Conservation (phyloP, 2,797 vertebrate genomes). For the Fistularia commersonii region DNA sequence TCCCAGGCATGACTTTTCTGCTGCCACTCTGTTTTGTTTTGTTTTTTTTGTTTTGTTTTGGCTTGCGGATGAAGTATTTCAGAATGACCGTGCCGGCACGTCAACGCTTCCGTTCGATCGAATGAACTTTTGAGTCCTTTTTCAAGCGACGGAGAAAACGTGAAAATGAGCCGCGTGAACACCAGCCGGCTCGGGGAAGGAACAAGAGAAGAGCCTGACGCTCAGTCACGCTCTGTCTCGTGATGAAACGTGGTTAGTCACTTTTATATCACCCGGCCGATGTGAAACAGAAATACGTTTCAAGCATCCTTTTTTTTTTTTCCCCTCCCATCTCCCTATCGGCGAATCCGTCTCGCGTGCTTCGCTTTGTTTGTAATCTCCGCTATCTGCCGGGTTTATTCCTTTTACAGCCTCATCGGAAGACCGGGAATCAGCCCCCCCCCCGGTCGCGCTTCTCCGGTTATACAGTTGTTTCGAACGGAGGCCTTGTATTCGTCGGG, state of each 20-base stretch:
- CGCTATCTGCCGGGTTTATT: slow-evolving; percentile 9
- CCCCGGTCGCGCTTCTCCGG: slow-evolving; percentile 1
- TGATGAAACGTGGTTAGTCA: slow-evolving; percentile 65
- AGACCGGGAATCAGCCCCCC: slow-evolving; percentile 8
- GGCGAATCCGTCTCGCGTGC: slow-evolving; percentile 1
- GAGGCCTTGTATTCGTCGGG: slow-evolving; percentile 53
- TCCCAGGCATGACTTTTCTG: slow-evolving; percentile 56
- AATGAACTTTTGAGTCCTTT: slow-evolving; percentile 8
- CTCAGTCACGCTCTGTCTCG: slow-evolving; percentile 50
- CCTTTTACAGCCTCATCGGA: slow-evolving; percentile 4
- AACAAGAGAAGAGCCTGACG: slow-evolving; percentile 7
- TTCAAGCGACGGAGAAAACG: slow-evolving; percentile 9
- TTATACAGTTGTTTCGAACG: slow-evolving; percentile 32
- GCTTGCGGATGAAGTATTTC: slow-evolving; percentile 10
- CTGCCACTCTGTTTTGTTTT: slow-evolving; percentile 34
- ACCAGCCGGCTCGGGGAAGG: slow-evolving; percentile 4
- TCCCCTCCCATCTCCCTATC: slow-evolving; percentile 15
- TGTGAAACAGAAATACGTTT: slow-evolving; percentile 53
- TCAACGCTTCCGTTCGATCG: slow-evolving; percentile 15
- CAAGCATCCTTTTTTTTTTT: slow-evolving; percentile 37
- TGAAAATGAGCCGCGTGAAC: slow-evolving; percentile 3
- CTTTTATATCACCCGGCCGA: slow-evolving; percentile 49
- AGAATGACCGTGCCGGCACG: slow-evolving; percentile 14
- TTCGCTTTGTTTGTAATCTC: background rate
- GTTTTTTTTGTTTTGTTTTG: slow-evolving; percentile 4